Conservation (phyloP, 2,888 invertebrate genomes). For the Sesia bembeciformis region DNA sequence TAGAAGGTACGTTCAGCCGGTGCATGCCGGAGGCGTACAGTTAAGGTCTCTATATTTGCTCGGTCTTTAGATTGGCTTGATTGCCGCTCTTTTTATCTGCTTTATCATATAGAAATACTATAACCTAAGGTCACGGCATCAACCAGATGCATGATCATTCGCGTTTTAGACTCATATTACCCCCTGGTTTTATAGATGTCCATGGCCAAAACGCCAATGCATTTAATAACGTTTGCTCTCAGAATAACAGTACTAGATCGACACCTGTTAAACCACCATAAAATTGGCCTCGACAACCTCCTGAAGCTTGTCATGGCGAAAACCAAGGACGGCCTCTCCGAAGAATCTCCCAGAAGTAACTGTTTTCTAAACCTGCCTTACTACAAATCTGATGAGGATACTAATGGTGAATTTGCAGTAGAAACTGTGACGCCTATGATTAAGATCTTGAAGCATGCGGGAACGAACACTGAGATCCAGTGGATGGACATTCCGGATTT, state of each 20-base stretch:
- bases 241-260: slow-evolving; percentile 61
- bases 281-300: slow-evolving; percentile 50
- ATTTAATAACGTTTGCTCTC: slow-evolving; percentile 8
- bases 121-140: no score
- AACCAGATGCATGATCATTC: no score
- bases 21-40: no score
- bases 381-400: slow-evolving; percentile 37
- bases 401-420: slow-evolving; percentile 51
- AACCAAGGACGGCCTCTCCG: slow-evolving; percentile 47
- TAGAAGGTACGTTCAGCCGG: no score
- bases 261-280: slow-evolving; percentile 54
- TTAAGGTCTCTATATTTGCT: no score
- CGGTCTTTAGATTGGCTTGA: no score
- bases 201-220: no score
- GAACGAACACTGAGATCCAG: slow-evolving; percentile 43
- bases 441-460: slow-evolving; percentile 45
- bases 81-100: no score
- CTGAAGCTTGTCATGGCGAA: slow-evolving; percentile 57
- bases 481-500: slow-evolving; percentile 36
- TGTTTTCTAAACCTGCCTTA: slow-evolving; percentile 40
- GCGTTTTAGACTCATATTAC: no score
- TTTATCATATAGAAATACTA: no score
- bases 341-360: slow-evolving; percentile 17
- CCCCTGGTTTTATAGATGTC: no score
- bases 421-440: slow-evolving; percentile 51